Percentiles rank a stretch among this genome's conserved stretches.
Evolutionary conservation across 92 coral and sea anemone genomes (phyloP).

Genomic region (Hydrozoanthus gracilis): DNA sequence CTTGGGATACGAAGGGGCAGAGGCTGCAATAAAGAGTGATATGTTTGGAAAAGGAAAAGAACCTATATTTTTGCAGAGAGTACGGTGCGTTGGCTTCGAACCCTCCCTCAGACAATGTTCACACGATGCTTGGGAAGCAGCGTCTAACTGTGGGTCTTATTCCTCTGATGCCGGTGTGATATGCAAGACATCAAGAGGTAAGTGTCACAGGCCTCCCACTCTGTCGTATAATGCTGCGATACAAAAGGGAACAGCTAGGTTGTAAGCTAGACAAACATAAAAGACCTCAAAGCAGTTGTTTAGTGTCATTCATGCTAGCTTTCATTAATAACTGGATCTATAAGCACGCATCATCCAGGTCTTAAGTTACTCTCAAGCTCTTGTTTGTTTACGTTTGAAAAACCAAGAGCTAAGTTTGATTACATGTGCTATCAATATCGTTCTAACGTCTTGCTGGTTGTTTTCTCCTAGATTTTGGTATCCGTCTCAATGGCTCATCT

Average conservation of each 20-base stretch:
- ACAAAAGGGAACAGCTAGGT: no score
- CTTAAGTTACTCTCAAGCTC: no score
- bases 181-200: slow-evolving; percentile 28
- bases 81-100: slow-evolving; percentile 32
- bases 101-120: slow-evolving; percentile 29
- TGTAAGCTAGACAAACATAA: no score
- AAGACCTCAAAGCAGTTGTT: no score
- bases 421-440: no score
- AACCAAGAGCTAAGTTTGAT: no score
- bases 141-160: not conserved
- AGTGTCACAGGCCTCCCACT: not conserved
- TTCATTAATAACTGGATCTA: no score
- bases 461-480: slow-evolving; percentile 1
- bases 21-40: slow-evolving; percentile 10
- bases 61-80: slow-evolving; percentile 12
- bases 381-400: not conserved
- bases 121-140: slow-evolving; percentile 23
- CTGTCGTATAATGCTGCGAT: no score
- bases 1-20: slow-evolving; percentile 29
- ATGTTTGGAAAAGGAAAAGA: slow-evolving; percentile 36
- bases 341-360: no score
- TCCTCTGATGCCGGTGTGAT: slow-evolving; percentile 13
- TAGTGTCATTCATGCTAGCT: no score
- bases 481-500: slow-evolving; percentile 33
- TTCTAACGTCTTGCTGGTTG: no score